Evolutionary conservation across 2,113 vertebrate genomes (phyloP), one percentile per base, ranked within the genome.

Genomic region (Toxotes jaculatrix): DNA sequence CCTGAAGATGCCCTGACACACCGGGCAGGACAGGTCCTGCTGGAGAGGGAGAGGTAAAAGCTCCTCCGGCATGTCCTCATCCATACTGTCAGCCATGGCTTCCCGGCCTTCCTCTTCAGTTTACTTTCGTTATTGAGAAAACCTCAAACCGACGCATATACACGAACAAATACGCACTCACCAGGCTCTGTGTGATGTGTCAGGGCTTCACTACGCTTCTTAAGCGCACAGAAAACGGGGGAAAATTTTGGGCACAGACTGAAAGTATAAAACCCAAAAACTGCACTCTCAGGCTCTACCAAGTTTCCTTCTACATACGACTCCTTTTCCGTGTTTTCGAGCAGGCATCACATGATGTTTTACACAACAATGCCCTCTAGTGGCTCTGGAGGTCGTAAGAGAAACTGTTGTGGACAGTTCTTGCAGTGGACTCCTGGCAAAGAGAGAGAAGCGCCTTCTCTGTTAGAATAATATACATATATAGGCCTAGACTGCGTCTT

Each of bases 11-110:
- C 40, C 77, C 68, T 56, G 70, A 23, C 95, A 96, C 64, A 96
- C 87, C 0, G 94, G 89, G 31, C 95, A 96, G 36, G 87, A 93
- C 8, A 96, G 87, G 56, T 95, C 94, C 68, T 66, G 63, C 77
- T 88, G 86, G 6, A 95, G 76, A 0, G 82, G 86, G 6, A 95
- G 76, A 0, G 82, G 87, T 1, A 79, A 21, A 4, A 84, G 14
- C 19, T 88, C 92, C 0, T 94, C 91, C 1, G 53, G 0, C 66
- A 86, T 87, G 5, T 94, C 94, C 9, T 85, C 88, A 0, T 93
- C 87, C 78, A 89, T 73, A 1, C 4, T 11, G 0, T 88, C 88
- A 19, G 90, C 88, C 90, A 91, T 92, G 49, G 31, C 40, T 17
- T n/a, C 49, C 9, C n/a, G 1, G 59, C 59, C n/a, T 27, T 27